A percentile compares a stretch with the other conserved stretches of the same genome.
phyloP scores from a whole-genome alignment of 1,140 invertebrate genomes.

The Ceratosolen solmsi region DNA sequence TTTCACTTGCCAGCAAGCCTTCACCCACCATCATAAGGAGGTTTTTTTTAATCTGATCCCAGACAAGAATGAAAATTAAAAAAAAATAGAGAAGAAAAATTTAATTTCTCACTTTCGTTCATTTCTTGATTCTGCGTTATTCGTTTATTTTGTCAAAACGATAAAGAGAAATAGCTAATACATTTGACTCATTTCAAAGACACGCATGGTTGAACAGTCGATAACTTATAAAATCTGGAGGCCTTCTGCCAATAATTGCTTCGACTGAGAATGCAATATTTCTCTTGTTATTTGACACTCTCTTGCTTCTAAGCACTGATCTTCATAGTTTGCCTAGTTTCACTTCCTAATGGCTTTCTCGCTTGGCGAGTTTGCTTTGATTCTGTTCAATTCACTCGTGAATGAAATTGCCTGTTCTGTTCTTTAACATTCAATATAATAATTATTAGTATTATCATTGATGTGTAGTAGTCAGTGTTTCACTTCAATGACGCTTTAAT shows the following conservation, averaged over 20 bases:
- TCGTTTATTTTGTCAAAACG: neutral
- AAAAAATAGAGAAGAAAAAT: neutral
- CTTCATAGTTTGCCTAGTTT: neutral
- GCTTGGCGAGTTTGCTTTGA: neutral
- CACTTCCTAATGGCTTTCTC: neutral
- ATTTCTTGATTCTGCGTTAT: neutral
- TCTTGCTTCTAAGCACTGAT: neutral
- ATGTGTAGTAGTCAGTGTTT: too few relatives aligned
- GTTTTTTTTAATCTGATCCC: too few relatives aligned
- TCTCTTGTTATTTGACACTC: conserved; percentile 53
- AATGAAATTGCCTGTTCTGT: too few relatives aligned
- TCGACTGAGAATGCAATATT: conserved; percentile 62
- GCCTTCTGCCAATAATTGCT: conserved; percentile 60
- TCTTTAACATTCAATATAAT: too few relatives aligned
- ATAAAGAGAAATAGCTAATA: too few relatives aligned
- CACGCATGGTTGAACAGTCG: neutral
- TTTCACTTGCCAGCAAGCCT: too few relatives aligned
- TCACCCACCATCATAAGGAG: neutral
- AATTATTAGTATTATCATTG: too few relatives aligned
- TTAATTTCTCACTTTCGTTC: neutral
- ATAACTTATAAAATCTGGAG: neutral
- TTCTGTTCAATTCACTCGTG: neutral
- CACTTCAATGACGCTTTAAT: too few relatives aligned
- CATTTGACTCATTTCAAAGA: neutral
- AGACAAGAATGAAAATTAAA: too few relatives aligned